Evolutionary conservation across 2,113 vertebrate species (phyloP).

Genomic region (Aldabrachelys gigantea): DNA sequence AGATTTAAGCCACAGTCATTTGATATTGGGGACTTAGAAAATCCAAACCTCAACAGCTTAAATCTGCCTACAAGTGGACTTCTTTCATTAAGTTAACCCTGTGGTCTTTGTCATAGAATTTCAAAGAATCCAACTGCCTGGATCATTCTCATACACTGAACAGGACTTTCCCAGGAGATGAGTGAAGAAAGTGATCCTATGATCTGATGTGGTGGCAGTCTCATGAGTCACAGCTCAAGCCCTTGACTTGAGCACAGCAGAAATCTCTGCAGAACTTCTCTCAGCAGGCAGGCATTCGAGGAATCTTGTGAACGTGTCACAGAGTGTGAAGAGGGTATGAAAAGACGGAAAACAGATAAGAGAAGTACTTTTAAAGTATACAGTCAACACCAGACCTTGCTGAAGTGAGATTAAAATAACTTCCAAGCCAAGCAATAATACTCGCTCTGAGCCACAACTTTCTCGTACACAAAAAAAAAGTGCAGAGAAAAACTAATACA

Average conservation of each 20-base stretch:
- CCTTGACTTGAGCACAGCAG: conserved; percentile 63
- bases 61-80: not conserved
- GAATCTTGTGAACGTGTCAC: conserved; percentile 29
- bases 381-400: conserved; percentile 4
- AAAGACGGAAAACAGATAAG: conserved; percentile 18
- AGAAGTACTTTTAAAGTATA: conserved; percentile 35
- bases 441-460: conserved; percentile 22
- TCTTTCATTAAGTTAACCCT: not conserved
- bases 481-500: not conserved
- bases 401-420: not conserved
- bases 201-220: conserved; percentile 31
- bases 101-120: not conserved
- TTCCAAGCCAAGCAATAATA: conserved; percentile 41
- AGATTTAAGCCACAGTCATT: not conserved
- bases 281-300: conserved; percentile 37
- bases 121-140: conserved; percentile 13
- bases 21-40: not conserved
- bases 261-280: conserved; percentile 38
- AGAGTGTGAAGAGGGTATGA: conserved; percentile 32
- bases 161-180: conserved; percentile 27
- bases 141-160: not conserved
- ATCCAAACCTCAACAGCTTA: not conserved
- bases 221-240: not conserved
- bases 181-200: conserved; percentile 5
- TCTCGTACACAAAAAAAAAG: not conserved